Conservation (phyloP, 2,888 invertebrate genomes). For the Lasioglossum lativentre region DNA sequence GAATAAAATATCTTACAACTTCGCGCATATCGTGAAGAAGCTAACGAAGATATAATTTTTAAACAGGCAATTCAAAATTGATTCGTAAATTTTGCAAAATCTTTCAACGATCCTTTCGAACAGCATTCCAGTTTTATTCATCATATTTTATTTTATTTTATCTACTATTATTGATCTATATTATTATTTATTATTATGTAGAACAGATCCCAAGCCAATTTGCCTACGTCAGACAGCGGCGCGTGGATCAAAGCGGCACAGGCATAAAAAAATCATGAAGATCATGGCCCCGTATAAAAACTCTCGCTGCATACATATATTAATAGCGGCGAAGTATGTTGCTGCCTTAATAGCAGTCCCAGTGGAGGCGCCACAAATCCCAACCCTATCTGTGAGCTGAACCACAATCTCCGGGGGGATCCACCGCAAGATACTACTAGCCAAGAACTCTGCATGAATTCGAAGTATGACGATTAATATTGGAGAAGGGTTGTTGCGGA, state of each 20-base stretch:
- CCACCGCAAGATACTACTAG: constrained; percentile 63
- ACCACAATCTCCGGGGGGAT: constrained; percentile 72
- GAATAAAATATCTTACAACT: too few relatives aligned
- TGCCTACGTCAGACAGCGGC: neutral
- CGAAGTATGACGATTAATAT: constrained; percentile 59
- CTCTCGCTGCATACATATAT: constrained; percentile 64
- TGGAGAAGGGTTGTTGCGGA: constrained; percentile 13
- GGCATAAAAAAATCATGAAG: constrained; percentile 64
- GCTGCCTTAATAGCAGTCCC: constrained; percentile 72
- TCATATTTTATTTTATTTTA: too few relatives aligned
- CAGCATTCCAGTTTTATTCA: neutral
- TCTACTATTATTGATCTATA: neutral
- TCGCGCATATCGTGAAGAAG: neutral
- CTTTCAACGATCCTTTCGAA: neutral
- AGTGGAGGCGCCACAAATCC: constrained; percentile 71
- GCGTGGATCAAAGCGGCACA: constrained; percentile 47
- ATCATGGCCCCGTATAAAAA: constrained; percentile 56
- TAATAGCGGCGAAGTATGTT: constrained; percentile 68
- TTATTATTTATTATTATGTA: neutral
- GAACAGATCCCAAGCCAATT: neutral
- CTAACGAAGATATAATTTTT: neutral
- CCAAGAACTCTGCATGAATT: constrained; percentile 59
- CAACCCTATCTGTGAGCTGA: constrained; percentile 73
- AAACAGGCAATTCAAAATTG: neutral
- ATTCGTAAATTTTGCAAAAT: neutral